Evolutionary conservation across 2,888 invertebrate species (phyloP), one percentile per base, ranked within the genome.

Genomic region (Sarcophaga subvicina): DNA sequence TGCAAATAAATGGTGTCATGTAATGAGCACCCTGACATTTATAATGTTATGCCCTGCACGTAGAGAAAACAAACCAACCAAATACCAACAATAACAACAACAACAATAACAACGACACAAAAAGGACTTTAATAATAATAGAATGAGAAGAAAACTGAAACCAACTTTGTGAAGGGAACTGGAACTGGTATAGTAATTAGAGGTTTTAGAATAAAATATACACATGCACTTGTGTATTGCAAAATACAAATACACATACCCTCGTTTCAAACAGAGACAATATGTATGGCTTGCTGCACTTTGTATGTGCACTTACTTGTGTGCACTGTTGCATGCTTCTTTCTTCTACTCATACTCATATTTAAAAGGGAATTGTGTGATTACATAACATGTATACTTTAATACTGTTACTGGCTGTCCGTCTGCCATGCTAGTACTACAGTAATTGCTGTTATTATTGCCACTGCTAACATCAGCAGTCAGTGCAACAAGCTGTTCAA

Each of bases 401-500:
- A 64, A 60, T 60, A 20, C 22, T 67, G 60, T 17, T 45, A 45
- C 45, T 27, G 27, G 0, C 37, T 2, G 27, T 5, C 22, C 37
- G 37, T 25, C 66, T 45, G 11, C 45, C 20, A 67, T 45, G 20
- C 45, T 4, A n/a, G 3, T 11, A 12, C n/a, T 12, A n/a, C 67
- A 67, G 14, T 37, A 37, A 37, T 17, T 20, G 20, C 67, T 45
- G 20, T 45, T 20, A 59, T 17, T 67, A 17, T 27, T n/a, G 27
- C 54, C 20, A 37, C 37, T 37, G 37, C 37, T 37, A 37, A 37
- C 37, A 37, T 37, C 37, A 37, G 37, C 37, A 76, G 8, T 3
- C 63, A 75, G 45, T 22, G 66, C 66, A 80, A 66, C 64, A 72
- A 72, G 64, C 71, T 72, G 54, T 59, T 59, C 12, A 8, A 17